Evolutionary conservation across 2,888 invertebrate genomes (phyloP).

Genomic region (Dinocampus coccinellae): DNA sequence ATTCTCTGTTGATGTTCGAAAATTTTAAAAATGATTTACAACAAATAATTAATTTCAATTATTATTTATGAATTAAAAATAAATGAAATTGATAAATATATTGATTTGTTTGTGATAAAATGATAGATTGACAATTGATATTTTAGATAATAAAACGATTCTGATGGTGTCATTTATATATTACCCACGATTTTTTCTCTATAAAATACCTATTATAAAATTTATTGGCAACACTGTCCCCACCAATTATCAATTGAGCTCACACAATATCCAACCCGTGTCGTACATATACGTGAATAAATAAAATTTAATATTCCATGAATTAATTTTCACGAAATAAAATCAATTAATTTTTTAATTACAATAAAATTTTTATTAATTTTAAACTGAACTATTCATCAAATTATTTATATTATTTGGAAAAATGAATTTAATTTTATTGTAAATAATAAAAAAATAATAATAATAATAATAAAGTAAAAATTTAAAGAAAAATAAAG

Average conservation of each 20-base stretch:
- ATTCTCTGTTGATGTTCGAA: too few species aligned
- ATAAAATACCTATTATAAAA: background rate
- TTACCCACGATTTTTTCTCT: background rate
- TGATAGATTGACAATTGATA: background rate
- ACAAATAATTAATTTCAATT: too few species aligned
- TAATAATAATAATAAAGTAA: too few species aligned
- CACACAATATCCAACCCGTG: background rate
- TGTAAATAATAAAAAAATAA: too few species aligned
- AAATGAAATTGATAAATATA: too few species aligned
- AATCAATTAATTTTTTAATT: background rate
- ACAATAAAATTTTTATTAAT: background rate
- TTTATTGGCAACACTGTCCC: background rate
- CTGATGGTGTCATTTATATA: background rate
- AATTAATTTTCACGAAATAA: background rate
- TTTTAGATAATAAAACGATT: background rate
- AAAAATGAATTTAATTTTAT: too few species aligned
- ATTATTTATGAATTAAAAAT: too few species aligned
- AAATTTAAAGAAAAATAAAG: background rate
- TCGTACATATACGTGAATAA: background rate
- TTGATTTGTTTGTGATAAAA: background rate
- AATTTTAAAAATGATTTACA: too few species aligned
- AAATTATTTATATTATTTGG: too few species aligned
- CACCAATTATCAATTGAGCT: background rate
- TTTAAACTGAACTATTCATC: background rate
- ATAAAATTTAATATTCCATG: background rate